Evolutionary conservation across 2,888 invertebrate genomes (phyloP).

Genomic region (Rotaria socialis): DNA sequence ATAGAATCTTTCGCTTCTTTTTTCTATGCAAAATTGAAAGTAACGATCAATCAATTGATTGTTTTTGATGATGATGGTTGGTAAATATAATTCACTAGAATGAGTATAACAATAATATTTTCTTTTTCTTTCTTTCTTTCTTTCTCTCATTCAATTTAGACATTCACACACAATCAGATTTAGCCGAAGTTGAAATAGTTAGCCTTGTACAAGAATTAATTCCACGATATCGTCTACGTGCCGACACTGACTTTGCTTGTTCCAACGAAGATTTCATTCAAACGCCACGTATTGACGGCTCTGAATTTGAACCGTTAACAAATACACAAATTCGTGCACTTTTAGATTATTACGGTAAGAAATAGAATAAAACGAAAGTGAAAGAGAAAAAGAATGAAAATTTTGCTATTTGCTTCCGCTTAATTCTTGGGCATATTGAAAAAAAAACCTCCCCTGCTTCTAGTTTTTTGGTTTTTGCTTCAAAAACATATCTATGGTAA

Average conservation of each 20-base stretch:
- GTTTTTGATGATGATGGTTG: not conserved
- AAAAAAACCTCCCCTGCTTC: not conserved
- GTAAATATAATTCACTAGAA: not conserved
- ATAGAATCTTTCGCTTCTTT: not conserved
- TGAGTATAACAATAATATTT: not conserved
- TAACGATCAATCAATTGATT: not conserved
- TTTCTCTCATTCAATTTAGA: not conserved
- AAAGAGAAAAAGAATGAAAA: too few species aligned
- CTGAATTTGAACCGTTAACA: not conserved
- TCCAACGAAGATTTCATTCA: constrained; percentile 27
- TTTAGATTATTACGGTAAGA: not conserved
- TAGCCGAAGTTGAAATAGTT: constrained; percentile 11
- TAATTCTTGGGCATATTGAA: too few species aligned
- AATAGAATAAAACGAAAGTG: not conserved
- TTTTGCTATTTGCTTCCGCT: too few species aligned
- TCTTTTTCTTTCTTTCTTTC: not conserved
- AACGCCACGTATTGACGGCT: constrained; percentile 23
- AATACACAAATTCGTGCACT: not conserved
- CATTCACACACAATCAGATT: constrained; percentile 33
- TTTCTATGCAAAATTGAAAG: not conserved
- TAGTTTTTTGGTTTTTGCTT: not conserved
- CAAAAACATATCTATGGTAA: not conserved
- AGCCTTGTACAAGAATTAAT: constrained; percentile 12
- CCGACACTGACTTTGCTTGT: constrained; percentile 24
- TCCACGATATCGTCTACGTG: constrained; percentile 25